Conservation (phyloP, 2,797 vertebrate species). For the Halcyon smyrnensis region DNA sequence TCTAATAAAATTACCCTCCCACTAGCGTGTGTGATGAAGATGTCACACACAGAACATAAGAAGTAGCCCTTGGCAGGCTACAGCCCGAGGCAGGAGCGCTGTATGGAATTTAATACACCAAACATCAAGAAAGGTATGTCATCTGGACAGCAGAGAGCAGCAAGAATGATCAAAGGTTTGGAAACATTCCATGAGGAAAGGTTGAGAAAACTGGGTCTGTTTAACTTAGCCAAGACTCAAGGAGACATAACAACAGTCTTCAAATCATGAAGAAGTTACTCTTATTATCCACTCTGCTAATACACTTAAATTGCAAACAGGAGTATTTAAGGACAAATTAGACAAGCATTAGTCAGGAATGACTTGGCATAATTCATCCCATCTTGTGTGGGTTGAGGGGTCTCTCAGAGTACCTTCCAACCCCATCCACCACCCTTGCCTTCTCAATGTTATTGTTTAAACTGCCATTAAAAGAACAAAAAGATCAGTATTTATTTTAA, state of each 20-base stretch:
- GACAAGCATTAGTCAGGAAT: background rate
- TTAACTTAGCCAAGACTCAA: background rate
- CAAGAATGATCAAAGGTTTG: background rate
- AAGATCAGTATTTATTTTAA: background rate
- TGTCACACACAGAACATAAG: background rate
- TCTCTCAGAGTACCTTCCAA: background rate
- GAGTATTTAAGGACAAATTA: background rate
- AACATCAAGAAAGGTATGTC: background rate
- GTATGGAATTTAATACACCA: background rate
- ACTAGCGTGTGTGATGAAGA: background rate
- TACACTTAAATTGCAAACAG: background rate
- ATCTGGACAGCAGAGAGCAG: background rate
- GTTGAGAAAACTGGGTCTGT: background rate
- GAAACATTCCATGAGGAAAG: background rate
- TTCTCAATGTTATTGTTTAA: background rate
- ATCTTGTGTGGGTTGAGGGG: background rate
- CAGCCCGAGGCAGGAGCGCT: background rate
- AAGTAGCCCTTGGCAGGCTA: background rate
- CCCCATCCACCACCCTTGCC: background rate
- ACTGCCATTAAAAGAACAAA: background rate
- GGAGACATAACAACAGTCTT: background rate
- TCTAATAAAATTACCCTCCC: background rate
- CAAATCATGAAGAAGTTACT: background rate
- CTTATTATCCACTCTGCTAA: background rate
- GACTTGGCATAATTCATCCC: background rate